Evolutionary conservation across 2,888 invertebrate genomes (phyloP).

Genomic region (Sminthurinus aureus): DNA sequence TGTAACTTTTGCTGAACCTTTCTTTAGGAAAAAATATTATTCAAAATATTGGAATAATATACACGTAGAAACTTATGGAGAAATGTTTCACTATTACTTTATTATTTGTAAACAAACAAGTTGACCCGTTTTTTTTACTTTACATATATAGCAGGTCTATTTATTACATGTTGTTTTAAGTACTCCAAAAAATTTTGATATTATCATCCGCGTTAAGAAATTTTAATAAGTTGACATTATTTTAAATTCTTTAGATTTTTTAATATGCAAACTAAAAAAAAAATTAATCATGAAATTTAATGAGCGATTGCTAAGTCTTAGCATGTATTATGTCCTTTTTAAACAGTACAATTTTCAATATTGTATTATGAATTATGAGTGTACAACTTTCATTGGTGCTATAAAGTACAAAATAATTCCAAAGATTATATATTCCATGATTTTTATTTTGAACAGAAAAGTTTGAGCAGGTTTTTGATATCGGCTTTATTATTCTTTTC

Average conservation of each 20-base stretch:
- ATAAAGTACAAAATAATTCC: no score
- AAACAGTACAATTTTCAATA: no score
- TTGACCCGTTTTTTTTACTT: background rate
- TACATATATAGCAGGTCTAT: background rate
- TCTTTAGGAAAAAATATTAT: slow-evolving; percentile 45
- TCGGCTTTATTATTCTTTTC: background rate
- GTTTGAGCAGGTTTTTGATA: background rate
- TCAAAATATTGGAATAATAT: slow-evolving; percentile 39
- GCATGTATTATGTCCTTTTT: no score
- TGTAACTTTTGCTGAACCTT: slow-evolving; percentile 43
- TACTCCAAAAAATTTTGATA: background rate
- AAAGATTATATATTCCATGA: background rate
- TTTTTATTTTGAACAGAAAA: background rate
- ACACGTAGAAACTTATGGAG: slow-evolving; percentile 39
- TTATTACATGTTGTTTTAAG: background rate
- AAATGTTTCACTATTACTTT: slow-evolving; percentile 48
- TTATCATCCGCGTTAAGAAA: no score
- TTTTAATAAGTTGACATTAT: background rate
- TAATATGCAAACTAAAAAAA: no score
- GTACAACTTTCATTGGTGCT: no score
- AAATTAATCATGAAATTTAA: background rate
- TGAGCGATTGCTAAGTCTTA: no score
- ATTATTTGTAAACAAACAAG: slow-evolving; percentile 34
- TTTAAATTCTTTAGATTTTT: background rate
- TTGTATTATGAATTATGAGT: no score